A percentile compares a stretch with the other conserved stretches of the same genome.
These are phyloP conservation scores for Natator depressus DNA, from an alignment of 2,113 vertebrate species.

Conservation along the genomic window DNA sequence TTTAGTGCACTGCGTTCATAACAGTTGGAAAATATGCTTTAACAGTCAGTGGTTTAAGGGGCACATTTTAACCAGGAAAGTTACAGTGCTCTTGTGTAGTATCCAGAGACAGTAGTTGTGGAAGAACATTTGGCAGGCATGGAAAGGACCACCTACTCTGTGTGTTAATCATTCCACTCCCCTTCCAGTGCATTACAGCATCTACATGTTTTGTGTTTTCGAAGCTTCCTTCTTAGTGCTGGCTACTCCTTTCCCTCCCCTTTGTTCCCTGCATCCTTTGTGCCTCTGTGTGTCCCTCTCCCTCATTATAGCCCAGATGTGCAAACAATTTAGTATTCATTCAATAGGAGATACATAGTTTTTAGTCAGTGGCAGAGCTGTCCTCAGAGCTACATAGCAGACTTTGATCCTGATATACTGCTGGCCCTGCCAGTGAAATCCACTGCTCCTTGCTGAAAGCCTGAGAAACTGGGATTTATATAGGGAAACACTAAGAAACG, in stretches of 20 bases:
- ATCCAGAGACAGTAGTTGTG: neutral
- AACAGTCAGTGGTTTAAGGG: constrained; percentile 14
- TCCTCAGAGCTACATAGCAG: neutral
- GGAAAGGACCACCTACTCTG: constrained; percentile 48
- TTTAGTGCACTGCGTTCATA: neutral
- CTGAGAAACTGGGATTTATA: neutral
- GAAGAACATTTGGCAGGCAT: constrained; percentile 43
- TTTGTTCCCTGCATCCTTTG: neutral
- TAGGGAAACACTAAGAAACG: neutral
- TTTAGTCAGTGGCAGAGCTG: neutral
- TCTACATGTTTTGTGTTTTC: fast-evolving
- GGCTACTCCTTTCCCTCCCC: neutral
- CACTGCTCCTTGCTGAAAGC: neutral
- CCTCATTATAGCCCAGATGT: neutral
- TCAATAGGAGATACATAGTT: neutral
- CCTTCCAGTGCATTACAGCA: neutral
- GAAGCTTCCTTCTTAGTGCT: fast-evolving
- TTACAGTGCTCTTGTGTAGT: constrained; percentile 2
- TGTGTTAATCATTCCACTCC: neutral
- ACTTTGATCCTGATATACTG: neutral
- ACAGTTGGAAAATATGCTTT: fast-evolving
- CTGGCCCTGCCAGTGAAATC: neutral
- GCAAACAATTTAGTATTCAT: neutral
- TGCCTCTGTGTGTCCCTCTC: neutral
- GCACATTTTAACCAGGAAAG: neutral